These are phyloP conservation scores for Drosophila ercepeae DNA, from an alignment of 1,140 invertebrate species.

Conservation along the genomic window DNA sequence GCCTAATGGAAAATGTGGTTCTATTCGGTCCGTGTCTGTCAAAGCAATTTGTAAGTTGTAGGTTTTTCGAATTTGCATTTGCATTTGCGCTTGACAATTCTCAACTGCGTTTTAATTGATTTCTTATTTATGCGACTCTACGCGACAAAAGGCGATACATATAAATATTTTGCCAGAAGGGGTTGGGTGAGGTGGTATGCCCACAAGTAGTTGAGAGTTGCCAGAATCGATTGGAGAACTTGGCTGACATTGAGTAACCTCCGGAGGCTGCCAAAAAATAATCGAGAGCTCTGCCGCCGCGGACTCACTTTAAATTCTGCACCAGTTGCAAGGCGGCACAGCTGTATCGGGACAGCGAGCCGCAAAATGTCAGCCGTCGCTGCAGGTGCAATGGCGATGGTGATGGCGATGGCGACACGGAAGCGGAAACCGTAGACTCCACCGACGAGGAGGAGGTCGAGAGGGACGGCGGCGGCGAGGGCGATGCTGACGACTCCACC, in stretches of 20 bases:
- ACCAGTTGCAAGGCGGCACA: conserved; percentile 75
- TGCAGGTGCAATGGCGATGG: conserved; percentile 61
- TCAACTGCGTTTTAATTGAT: conserved; percentile 59
- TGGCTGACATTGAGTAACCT: conserved; percentile 61
- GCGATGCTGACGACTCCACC: conserved; percentile 68
- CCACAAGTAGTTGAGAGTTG: conserved; percentile 39
- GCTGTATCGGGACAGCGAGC: conserved; percentile 74
- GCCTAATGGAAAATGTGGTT: conserved; percentile 6
- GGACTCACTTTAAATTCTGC: conserved; percentile 80
- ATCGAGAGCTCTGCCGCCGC: neutral
- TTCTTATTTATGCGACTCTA: conserved; percentile 53
- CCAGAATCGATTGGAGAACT: conserved; percentile 36
- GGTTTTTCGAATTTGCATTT: conserved; percentile 19
- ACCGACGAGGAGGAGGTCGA: conserved; percentile 26
- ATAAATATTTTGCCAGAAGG: neutral
- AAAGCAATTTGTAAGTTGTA: conserved; percentile 40
- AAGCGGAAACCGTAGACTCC: conserved; percentile 29
- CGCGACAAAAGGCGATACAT: conserved; percentile 5
- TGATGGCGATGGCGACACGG: conserved; percentile 34
- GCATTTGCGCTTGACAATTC: conserved; percentile 41
- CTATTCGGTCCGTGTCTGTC: conserved; percentile 1
- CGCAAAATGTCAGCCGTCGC: conserved; percentile 74
- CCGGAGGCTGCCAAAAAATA: conserved; percentile 48
- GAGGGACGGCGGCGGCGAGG: conserved; percentile 45
- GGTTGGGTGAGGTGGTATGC: neutral